Percentiles rank a stretch among this genome's conserved stretches.
Evolutionary conservation across 2,113 vertebrate genomes (phyloP).

Genomic region (Calidris pygmaea): DNA sequence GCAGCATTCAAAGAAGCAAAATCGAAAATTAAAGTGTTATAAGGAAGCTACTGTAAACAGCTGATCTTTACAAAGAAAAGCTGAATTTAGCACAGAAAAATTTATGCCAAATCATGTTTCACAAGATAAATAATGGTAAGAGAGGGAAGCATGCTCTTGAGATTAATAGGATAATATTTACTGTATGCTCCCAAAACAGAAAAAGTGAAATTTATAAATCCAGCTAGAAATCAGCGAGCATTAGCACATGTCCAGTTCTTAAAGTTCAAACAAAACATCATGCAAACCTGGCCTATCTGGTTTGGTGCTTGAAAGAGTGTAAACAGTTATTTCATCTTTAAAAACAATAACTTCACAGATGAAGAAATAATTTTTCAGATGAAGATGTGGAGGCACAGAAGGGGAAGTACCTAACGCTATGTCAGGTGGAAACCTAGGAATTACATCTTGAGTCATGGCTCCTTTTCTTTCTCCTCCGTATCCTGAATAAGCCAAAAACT

Average conservation of each 20-base stretch:
- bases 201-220: not conserved
- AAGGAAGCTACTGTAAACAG: conserved; percentile 74
- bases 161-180: not conserved
- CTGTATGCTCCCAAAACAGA: not conserved
- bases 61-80: conserved; percentile 72
- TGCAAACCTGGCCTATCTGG: not conserved
- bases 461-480: not conserved
- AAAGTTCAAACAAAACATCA: not conserved
- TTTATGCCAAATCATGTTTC: conserved; percentile 51
- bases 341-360: not conserved
- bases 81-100: conserved; percentile 62
- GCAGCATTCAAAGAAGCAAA: conserved; percentile 74
- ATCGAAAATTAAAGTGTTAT: conserved; percentile 75
- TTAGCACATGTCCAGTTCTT: not conserved
- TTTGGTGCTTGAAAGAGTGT: not conserved
- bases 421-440: not conserved
- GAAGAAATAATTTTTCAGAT: not conserved
- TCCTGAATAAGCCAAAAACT: not conserved
- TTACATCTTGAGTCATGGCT: not conserved
- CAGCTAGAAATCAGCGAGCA: not conserved
- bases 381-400: not conserved
- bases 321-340: not conserved
- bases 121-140: conserved; percentile 37
- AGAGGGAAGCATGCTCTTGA: not conserved
- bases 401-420: not conserved